These are phyloP conservation scores for Oxygymnocypris stewartii DNA, from an alignment of 2,113 vertebrate genomes.

Conservation along the genomic window DNA sequence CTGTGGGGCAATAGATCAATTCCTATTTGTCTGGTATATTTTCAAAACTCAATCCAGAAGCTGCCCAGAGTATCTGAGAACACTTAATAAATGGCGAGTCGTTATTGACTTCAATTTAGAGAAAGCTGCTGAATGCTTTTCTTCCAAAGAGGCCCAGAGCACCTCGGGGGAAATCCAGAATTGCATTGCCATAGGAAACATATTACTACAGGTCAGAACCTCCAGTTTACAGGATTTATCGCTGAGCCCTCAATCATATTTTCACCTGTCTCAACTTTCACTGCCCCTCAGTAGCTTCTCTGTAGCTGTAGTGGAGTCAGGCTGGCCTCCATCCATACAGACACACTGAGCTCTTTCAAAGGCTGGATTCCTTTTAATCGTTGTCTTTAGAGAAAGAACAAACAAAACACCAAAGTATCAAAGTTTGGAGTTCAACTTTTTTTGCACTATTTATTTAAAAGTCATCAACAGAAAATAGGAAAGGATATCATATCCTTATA, in stretches of 20 bases:
- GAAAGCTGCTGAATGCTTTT: slow-evolving; percentile 75
- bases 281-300: slow-evolving; percentile 32
- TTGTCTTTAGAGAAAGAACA: slow-evolving; percentile 34
- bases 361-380: slow-evolving; percentile 7
- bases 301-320: slow-evolving; percentile 26
- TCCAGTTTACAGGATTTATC: slow-evolving; percentile 70
- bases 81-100: slow-evolving; percentile 73
- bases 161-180: slow-evolving; percentile 68
- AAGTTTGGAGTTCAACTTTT: not conserved
- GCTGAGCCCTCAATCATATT: slow-evolving; percentile 58
- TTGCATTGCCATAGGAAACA: slow-evolving; percentile 69
- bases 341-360: slow-evolving; percentile 25
- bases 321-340: slow-evolving; percentile 30
- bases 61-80: slow-evolving; percentile 64
- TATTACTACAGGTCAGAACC: slow-evolving; percentile 69
- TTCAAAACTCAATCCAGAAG: slow-evolving; percentile 61
- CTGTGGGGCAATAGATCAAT: slow-evolving; percentile 51
- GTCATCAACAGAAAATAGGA: not conserved
- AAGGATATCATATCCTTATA: no score
- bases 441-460: not conserved
- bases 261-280: slow-evolving; percentile 52
- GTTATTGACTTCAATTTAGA: slow-evolving; percentile 77
- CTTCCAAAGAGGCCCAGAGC: slow-evolving; percentile 61
- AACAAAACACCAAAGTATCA: slow-evolving; percentile 3
- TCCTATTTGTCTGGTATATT: slow-evolving; percentile 55